Base-by-base conservation (phyloP, 2,797 vertebrate species). In the Enteromius radiatus region DNA sequence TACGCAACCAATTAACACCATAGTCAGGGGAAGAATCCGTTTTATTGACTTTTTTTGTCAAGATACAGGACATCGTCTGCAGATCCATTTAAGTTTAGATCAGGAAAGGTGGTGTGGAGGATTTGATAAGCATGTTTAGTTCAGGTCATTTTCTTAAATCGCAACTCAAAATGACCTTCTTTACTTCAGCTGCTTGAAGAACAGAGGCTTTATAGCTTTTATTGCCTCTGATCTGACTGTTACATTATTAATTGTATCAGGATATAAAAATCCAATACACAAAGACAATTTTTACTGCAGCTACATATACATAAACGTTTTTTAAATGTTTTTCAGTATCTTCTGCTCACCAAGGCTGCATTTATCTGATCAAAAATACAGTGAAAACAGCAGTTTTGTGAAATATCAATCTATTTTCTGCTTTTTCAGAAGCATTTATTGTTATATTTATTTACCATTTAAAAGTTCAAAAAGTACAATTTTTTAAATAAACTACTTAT, bases 1-100 rank as follows among this genome's bases (percentile, higher is more conserved):
- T 69, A 83, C 86, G 90, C 87, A 87, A 86, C 87, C 91, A 91
- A 91, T 94, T 92, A 92, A 68, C 81, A 81, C 52, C 67, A 54
- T 67, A 78, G 76, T 61, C 73, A 54, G 80, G 52, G 65, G 65
- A 81, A 52, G 59, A 85, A 83, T 83, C 78, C n/a, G 56, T 83
- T 85, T 78, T 85, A 87, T 83, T 80, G 84, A 76, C 41, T 43
- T 76, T 52, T 47, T 78, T 80, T 80, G 76, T 81, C 67, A 82
- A 78, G 45, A 83, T 83, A 83, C 41, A 36, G 49, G 63, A 59
- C 74, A 82, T 69, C 3, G 52, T 76, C 64, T 33, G 49, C 49
- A 77, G 68, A 76, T 81, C 78, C n/a, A 68, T 74, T 71, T 68
- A 47, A 54, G 80, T 87, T 68, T 47, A 56, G 38, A n/a, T 10